These are phyloP conservation scores for Limenitis camilla DNA, from an alignment of 2,888 invertebrate genomes.

Conservation along the genomic window DNA sequence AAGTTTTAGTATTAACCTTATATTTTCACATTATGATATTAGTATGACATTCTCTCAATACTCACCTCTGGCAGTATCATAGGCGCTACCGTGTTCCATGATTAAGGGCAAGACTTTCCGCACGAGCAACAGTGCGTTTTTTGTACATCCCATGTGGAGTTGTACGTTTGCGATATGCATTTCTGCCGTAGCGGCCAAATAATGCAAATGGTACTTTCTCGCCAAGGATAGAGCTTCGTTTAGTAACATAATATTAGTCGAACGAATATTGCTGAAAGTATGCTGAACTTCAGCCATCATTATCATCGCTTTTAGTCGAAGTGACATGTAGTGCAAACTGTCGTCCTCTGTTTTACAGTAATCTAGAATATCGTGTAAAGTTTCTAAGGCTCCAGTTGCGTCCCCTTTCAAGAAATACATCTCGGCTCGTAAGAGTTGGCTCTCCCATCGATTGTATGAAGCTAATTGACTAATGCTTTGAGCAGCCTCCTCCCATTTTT, in stretches of 20 bases:
- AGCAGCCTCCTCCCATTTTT: conserved; percentile 82
- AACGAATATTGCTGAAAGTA: conserved; percentile 72
- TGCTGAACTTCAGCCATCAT: conserved; percentile 79
- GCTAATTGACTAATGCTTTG: conserved; percentile 80
- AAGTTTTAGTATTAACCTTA: too few species aligned
- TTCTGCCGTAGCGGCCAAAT: conserved; percentile 82
- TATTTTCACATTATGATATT: too few species aligned
- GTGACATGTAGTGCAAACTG: conserved; percentile 66
- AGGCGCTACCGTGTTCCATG: conserved; percentile 86
- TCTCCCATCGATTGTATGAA: conserved; percentile 79
- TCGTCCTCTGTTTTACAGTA: conserved; percentile 70
- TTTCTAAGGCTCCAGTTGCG: conserved; percentile 58
- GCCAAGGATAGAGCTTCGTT: conserved; percentile 84
- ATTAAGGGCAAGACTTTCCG: conserved; percentile 81
- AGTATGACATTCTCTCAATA: too few species aligned
- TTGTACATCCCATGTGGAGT: conserved; percentile 82
- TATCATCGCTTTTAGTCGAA: conserved; percentile 80
- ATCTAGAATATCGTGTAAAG: conserved; percentile 68
- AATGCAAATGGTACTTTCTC: conserved; percentile 83
- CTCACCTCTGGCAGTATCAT: conserved; percentile 84
- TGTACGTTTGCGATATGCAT: conserved; percentile 87
- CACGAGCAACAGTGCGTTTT: conserved; percentile 82
- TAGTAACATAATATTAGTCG: conserved; percentile 71
- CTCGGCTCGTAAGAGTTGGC: conserved; percentile 74
- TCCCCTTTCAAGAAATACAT: conserved; percentile 73